Base-by-base conservation (phyloP, 2,888 invertebrate species). In the Anaspis maculata region DNA sequence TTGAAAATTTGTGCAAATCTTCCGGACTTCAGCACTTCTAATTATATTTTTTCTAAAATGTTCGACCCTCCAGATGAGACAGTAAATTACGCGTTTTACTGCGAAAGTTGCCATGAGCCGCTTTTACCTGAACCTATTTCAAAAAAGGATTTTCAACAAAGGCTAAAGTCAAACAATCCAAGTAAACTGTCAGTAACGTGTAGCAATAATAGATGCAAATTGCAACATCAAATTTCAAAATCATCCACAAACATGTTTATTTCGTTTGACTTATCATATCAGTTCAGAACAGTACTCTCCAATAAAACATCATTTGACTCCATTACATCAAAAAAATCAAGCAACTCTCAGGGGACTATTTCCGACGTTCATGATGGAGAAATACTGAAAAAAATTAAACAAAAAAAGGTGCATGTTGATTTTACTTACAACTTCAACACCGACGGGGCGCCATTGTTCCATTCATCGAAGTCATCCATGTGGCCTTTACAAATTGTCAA, bases 71-170 rank as follows among this genome's bases (percentile, higher is more conserved):
- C 19, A 19, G 24, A 24, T 5, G 12, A 24, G 4, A 5, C 6
- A 9, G 4, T 24, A 4, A 10, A 24, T 24, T 24, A 24, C 10
- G 4, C 4, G 4, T 24, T 10, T 10, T 24, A 10, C 11, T 24
- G 30, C 13, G 14, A 21, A 30, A 13, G n/a, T 13, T 21, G 21
- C 23, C 4, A 30, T 12, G n/a, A 11, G 9, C n/a, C n/a, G n/a
- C n/a, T n/a, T n/a, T n/a, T n/a, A n/a, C n/a, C n/a, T n/a, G n/a
- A n/a, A n/a, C n/a, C n/a, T n/a, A n/a, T n/a, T n/a, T n/a, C n/a
- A n/a, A n/a, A n/a, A n/a, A n/a, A n/a, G n/a, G n/a, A n/a, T n/a
- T 27, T 27, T 4, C 13, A 6, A 5, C 3, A 27, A 24, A 6
- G 7, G 5, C 24, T 9, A 24, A 24, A 24, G 10, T 7, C 5